phyloP scores from a whole-genome alignment of 2,888 invertebrate species.

The Pyrochroa serraticornis region DNA sequence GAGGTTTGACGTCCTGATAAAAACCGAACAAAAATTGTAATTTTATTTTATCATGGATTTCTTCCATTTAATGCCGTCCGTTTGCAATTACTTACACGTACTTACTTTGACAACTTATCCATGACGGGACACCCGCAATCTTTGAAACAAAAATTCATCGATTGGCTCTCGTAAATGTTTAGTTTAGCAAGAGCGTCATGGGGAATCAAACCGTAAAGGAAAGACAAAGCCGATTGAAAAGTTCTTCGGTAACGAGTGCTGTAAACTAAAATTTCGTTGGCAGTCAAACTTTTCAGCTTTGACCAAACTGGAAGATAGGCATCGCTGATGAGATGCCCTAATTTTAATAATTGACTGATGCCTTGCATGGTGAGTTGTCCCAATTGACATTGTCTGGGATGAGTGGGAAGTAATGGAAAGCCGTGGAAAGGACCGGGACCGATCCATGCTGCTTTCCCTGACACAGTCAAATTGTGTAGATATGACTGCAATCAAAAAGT shows the following conservation, averaged over 20 bases:
- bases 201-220: constrained; percentile 75
- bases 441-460: constrained; percentile 74
- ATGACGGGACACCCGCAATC: constrained; percentile 82
- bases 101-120: constrained; percentile 64
- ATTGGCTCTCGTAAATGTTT: constrained; percentile 75
- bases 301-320: constrained; percentile 62
- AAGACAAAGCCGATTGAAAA: constrained; percentile 86
- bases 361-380: constrained; percentile 87
- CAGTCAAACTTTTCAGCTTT: constrained; percentile 57
- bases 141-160: constrained; percentile 83
- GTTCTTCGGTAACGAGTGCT: constrained; percentile 89
- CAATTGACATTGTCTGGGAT: constrained; percentile 73
- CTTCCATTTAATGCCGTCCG: no score
- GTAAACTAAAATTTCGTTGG: constrained; percentile 71
- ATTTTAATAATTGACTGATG: constrained; percentile 78
- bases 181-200: constrained; percentile 70
- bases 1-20: no score
- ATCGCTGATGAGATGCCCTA: constrained; percentile 72
- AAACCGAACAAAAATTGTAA: no score
- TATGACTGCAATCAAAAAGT: constrained; percentile 58
- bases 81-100: constrained; percentile 10
- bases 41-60: no score
- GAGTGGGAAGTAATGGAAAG: constrained; percentile 76
- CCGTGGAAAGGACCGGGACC: constrained; percentile 84
- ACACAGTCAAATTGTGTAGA: constrained; percentile 63